phyloP scores from a whole-genome alignment of 2,797 vertebrate genomes.

The Lophotriccus pileatus region DNA sequence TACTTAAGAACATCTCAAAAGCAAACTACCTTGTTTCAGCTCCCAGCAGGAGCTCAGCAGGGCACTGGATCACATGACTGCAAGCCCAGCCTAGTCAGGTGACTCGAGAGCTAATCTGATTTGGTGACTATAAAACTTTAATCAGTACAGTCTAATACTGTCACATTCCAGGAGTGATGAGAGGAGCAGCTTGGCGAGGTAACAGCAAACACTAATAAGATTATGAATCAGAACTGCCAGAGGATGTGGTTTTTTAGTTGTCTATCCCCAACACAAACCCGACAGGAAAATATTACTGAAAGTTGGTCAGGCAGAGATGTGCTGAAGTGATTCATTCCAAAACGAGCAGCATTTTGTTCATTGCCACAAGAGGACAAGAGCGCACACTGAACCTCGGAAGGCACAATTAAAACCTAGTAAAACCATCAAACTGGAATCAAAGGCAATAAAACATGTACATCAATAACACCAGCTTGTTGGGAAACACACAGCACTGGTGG shows the following conservation, averaged over 20 bases:
- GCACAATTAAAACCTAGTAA: not conserved
- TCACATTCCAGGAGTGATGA: slow-evolving; percentile 56
- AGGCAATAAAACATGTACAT: not conserved
- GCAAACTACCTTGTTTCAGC: slow-evolving; percentile 68
- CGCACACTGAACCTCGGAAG: fast-evolving
- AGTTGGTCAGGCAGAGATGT: not conserved
- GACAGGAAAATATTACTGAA: not conserved
- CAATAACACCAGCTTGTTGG: fast-evolving
- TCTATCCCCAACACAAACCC: not conserved
- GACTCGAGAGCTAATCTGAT: slow-evolving; percentile 60
- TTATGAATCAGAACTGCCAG: slow-evolving; percentile 40
- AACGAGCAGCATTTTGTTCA: not conserved
- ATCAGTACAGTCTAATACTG: slow-evolving; percentile 45
- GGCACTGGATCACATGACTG: slow-evolving; percentile 34
- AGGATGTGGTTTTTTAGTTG: not conserved
- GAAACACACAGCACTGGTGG: not conserved
- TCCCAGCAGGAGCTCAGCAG: slow-evolving; percentile 20
- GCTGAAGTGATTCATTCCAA: not conserved
- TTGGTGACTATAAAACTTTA: slow-evolving; percentile 61
- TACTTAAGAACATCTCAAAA: slow-evolving; percentile 65
- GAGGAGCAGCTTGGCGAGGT: slow-evolving; percentile 38
- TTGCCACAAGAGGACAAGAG: not conserved
- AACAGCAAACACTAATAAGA: slow-evolving; percentile 46
- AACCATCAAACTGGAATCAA: not conserved
- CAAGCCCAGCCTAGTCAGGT: slow-evolving; percentile 33